Base-by-base conservation (phyloP, 2,888 invertebrate species). In the Ochlodes sylvanus region DNA sequence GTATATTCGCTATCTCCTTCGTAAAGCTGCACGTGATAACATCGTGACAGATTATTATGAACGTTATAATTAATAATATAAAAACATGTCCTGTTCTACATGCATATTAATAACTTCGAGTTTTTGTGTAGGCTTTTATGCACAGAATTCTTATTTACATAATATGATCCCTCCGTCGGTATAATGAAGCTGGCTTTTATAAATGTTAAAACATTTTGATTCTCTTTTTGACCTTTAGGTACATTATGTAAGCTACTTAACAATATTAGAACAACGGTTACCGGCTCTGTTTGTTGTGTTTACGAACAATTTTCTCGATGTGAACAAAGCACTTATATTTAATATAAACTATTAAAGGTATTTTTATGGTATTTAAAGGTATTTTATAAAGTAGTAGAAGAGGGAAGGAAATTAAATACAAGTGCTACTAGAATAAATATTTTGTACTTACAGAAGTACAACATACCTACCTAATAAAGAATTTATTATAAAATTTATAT, bases 121-220 rank as follows among this genome's bases (percentile, higher is more conserved):
- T 15, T 38, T 17, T 34, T 21, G 27, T 52, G 52, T 27, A 52
- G 52, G 15, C 32, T 56, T 56, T 56, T 56, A 56, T 34, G 34
- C 56, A 34, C 56, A 34, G 56, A 56, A 56, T 38, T 38, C 38
- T 17, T 38, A 56, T 56, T 56, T 34, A 32, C 38, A 56, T 56
- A 56, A 38, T 38, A 56, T 34, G 15, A 38, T 38, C 15, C 34
- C 56, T 10, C 38, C 56, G 17, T 32, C 56, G 21, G 54, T 19
- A 55, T 38, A 68, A 64, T 58, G 55, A 69, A 63, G 55, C 64
- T 57, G 41, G 21, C 27, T 27, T 52, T 52, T 14, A 27, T 52
- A 27, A 27, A 52, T 27, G 52, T 27, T 14, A 52, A 52, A 52
- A 52, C 50, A 52, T 27, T 52, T 52, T 21, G 14, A 52, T 52